A percentile compares a stretch with the other conserved stretches of the same genome.
Conservation (phyloP, 2,113 vertebrate species). For the Prinia subflava region DNA sequence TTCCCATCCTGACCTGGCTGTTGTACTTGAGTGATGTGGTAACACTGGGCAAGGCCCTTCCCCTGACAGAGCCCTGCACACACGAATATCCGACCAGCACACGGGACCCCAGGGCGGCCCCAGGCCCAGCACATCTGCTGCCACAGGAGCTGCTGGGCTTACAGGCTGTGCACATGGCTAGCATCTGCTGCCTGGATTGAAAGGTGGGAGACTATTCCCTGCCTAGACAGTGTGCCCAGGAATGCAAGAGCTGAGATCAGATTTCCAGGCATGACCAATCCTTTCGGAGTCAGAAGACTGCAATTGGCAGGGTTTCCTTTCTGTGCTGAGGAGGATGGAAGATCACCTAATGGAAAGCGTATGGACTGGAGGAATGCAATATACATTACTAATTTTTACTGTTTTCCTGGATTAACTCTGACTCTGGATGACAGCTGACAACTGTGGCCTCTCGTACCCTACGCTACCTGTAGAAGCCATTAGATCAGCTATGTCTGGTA, state of each 20-base stretch:
- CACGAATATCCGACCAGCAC: background rate
- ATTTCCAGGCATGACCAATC: constrained; percentile 45
- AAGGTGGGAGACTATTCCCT: constrained; percentile 41
- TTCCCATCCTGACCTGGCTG: background rate
- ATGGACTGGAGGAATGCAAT: constrained; percentile 62
- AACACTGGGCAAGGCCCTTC: background rate
- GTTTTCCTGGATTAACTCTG: constrained; percentile 65
- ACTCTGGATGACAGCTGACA: constrained; percentile 65
- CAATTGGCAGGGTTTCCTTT: background rate
- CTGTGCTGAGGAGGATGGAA: background rate
- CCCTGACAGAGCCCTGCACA: background rate
- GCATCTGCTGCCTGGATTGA: constrained; percentile 38
- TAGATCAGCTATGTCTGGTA: background rate
- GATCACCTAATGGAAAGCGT: constrained; percentile 66
- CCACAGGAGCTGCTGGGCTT: background rate
- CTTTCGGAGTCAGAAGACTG: constrained; percentile 19
- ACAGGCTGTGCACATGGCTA: background rate
- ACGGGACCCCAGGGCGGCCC: rapidly evolving
- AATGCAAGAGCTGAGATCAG: constrained; percentile 4
- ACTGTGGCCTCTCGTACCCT: background rate
- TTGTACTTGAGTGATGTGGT: background rate
- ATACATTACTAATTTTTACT: constrained; percentile 66
- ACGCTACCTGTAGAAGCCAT: constrained; percentile 58
- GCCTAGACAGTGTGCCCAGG: constrained; percentile 27
- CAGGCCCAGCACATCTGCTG: background rate